Conservation (phyloP, 1,140 invertebrate species). For the Vanessa tameamea region DNA sequence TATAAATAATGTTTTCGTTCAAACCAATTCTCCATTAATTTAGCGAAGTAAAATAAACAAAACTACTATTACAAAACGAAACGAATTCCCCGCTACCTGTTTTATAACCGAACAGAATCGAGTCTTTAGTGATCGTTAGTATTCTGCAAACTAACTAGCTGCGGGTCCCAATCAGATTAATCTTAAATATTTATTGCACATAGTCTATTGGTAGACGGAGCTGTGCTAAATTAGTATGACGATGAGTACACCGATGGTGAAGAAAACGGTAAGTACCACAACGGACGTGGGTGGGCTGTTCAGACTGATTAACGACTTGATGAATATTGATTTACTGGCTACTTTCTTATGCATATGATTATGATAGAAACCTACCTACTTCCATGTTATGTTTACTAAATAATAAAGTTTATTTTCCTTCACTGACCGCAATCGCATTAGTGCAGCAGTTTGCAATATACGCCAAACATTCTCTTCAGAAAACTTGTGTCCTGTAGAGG, state of each 20-base stretch:
- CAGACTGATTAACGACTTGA: constrained; percentile 66
- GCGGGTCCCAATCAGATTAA: constrained; percentile 73
- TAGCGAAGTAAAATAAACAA: constrained; percentile 41
- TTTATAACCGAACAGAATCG: constrained; percentile 47
- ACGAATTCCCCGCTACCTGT: constrained; percentile 47
- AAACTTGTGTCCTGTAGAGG: no score
- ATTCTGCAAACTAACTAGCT: constrained; percentile 69
- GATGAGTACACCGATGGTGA: constrained; percentile 72
- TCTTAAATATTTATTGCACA: constrained; percentile 81
- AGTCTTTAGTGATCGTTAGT: constrained; percentile 69
- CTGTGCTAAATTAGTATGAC: constrained; percentile 76
- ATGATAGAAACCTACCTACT: constrained; percentile 15
- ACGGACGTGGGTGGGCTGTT: constrained; percentile 71
- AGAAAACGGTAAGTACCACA: constrained; percentile 64
- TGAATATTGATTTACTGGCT: constrained; percentile 64
- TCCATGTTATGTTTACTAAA: background rate
- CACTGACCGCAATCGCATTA: background rate
- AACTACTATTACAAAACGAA: constrained; percentile 46
- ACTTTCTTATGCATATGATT: constrained; percentile 28
- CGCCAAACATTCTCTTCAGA: no score
- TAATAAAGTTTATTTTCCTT: background rate
- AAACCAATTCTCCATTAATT: constrained; percentile 36
- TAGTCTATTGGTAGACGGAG: constrained; percentile 67
- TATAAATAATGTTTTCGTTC: constrained; percentile 28
- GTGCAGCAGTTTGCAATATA: background rate